Percentiles rank a stretch among this genome's conserved stretches.
phyloP scores from a whole-genome alignment of 2,888 invertebrate genomes.

The Pseudococcus viburni region DNA sequence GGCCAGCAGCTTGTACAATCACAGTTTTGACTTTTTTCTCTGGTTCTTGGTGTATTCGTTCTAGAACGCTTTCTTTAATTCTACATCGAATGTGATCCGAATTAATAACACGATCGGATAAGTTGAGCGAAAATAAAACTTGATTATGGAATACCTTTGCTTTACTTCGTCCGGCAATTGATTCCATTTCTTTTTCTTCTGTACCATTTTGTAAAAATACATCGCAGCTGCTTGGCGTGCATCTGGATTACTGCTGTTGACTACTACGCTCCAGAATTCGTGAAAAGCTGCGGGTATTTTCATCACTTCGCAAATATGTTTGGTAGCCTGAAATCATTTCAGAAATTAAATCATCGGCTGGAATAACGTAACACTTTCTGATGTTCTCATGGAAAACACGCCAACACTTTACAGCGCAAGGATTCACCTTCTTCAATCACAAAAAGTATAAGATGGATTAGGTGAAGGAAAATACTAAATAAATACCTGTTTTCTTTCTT shows the following conservation, averaged over 20 bases:
- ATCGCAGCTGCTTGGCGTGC: slow-evolving; percentile 59
- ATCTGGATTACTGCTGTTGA: slow-evolving; percentile 58
- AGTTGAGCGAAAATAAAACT: no score
- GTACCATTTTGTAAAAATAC: slow-evolving; percentile 58
- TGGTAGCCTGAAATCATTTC: slow-evolving; percentile 20
- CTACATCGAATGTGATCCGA: background rate
- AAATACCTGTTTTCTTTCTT: slow-evolving; percentile 56
- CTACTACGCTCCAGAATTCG: slow-evolving; percentile 58
- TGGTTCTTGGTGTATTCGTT: slow-evolving; percentile 60
- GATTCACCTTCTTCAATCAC: background rate
- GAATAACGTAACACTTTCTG: background rate
- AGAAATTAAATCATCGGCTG: background rate
- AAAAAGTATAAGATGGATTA: background rate
- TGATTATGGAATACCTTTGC: background rate
- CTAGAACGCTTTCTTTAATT: slow-evolving; percentile 53
- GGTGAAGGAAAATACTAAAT: background rate
- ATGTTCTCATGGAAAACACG: background rate
- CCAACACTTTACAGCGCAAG: background rate
- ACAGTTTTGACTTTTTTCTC: slow-evolving; percentile 63
- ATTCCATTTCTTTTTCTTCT: slow-evolving; percentile 58
- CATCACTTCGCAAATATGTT: slow-evolving; percentile 42
- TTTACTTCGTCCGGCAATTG: slow-evolving; percentile 48
- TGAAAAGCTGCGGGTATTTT: slow-evolving; percentile 49
- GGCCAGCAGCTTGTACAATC: slow-evolving; percentile 59
- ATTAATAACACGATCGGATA: background rate